A percentile compares a stretch with the other conserved stretches of the same genome.
phyloP scores from a whole-genome alignment of 2,797 vertebrate species.

The Falco peregrinus region DNA sequence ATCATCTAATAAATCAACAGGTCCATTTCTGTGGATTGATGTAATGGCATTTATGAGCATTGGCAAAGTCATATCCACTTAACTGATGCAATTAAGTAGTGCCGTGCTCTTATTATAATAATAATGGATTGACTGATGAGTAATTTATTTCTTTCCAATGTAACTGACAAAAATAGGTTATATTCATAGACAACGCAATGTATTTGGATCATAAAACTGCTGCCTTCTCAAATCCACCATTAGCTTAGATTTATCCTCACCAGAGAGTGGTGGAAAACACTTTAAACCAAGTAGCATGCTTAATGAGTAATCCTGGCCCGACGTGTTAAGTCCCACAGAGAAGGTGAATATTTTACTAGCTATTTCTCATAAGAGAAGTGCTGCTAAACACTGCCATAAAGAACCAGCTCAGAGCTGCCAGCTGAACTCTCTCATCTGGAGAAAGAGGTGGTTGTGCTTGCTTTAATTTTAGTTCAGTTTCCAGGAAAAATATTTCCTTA shows the following conservation, averaged over 20 bases:
- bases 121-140: slow-evolving; percentile 74
- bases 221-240: slow-evolving; percentile 38
- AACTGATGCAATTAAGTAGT: slow-evolving; percentile 76
- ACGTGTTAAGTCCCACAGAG: background rate
- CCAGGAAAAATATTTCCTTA: slow-evolving; percentile 59
- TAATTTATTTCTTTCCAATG: slow-evolving; percentile 74
- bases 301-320: background rate
- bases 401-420: background rate
- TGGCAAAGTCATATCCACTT: slow-evolving; percentile 75
- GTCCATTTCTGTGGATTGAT: slow-evolving; percentile 66
- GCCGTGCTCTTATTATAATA: slow-evolving; percentile 66
- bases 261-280: background rate
- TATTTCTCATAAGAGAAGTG: slow-evolving; percentile 16
- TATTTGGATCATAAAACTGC: slow-evolving; percentile 58
- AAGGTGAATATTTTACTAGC: slow-evolving; percentile 44
- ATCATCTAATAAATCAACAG: slow-evolving; percentile 71
- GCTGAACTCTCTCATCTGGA: background rate
- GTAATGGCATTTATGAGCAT: slow-evolving; percentile 72
- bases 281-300: background rate
- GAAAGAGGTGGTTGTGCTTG: background rate
- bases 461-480: slow-evolving; percentile 47
- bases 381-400: slow-evolving; percentile 35
- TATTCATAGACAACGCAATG: slow-evolving; percentile 47
- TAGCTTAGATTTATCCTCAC: slow-evolving; percentile 26
- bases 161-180: slow-evolving; percentile 71